Conservation (phyloP, 2,888 invertebrate species). For the Sceliomorpha sp. region DNA sequence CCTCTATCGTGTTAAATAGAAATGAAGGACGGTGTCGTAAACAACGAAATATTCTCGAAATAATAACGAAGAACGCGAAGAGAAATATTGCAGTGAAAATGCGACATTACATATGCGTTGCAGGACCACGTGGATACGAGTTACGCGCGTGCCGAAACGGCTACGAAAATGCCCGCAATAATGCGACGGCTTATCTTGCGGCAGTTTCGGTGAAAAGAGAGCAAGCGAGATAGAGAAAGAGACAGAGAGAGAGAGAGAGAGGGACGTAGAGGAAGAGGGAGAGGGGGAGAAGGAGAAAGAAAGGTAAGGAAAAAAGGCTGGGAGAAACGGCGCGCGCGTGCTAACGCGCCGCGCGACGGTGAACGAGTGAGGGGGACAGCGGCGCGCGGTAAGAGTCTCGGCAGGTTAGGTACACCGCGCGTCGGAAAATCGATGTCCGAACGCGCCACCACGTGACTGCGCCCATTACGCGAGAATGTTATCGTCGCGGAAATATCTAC, state of each 20-base stretch:
- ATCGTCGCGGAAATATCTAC: slow-evolving; percentile 56
- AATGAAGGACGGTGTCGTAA: too few relatives aligned
- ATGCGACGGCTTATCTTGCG: slow-evolving; percentile 41
- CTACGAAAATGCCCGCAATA: slow-evolving; percentile 42
- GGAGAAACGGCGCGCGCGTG: slow-evolving; percentile 51
- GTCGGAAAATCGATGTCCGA: slow-evolving; percentile 72
- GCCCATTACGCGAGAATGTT: slow-evolving; percentile 64
- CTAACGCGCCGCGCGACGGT: slow-evolving; percentile 45
- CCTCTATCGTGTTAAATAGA: too few relatives aligned
- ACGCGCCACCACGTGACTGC: slow-evolving; percentile 71
- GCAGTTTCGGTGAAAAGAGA: slow-evolving; percentile 28
- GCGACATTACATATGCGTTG: slow-evolving; percentile 21
- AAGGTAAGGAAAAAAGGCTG: slow-evolving; percentile 48
- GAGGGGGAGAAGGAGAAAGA: slow-evolving; percentile 26
- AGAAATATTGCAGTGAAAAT: too few relatives aligned
- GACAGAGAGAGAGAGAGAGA: slow-evolving; percentile 19
- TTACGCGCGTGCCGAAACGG: slow-evolving; percentile 35
- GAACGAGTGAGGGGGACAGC: slow-evolving; percentile 50
- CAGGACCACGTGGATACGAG: slow-evolving; percentile 40
- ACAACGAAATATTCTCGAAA: too few relatives aligned
- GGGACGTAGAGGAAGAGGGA: slow-evolving; percentile 17
- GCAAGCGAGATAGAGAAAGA: slow-evolving; percentile 15
- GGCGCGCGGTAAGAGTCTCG: slow-evolving; percentile 53
- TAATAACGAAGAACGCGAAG: too few relatives aligned
- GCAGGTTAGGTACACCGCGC: slow-evolving; percentile 60